A percentile compares a stretch with the other conserved stretches of the same genome.
Conservation (phyloP, 2,797 vertebrate species). For the Tragelaphus oryx region DNA sequence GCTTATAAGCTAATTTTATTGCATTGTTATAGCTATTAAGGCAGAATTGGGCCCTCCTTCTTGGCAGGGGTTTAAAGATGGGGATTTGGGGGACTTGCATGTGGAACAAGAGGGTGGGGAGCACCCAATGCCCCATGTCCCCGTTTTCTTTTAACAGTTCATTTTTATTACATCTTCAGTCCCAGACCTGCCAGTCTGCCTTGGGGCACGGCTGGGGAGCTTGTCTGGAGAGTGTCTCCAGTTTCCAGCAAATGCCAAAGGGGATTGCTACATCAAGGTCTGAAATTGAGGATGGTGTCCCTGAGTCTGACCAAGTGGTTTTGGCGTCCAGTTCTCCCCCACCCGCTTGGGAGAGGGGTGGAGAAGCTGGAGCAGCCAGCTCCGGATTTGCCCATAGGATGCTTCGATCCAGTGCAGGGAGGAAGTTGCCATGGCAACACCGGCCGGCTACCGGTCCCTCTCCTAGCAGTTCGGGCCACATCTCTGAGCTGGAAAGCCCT, state of each 20-base stretch:
- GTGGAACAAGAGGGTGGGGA: background rate
- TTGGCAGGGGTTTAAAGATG: conserved; percentile 21
- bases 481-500: conserved; percentile 61
- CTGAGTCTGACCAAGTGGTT: conserved; percentile 50
- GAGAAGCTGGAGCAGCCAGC: conserved; percentile 62
- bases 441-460: conserved; percentile 60
- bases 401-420: conserved; percentile 67
- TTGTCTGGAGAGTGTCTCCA: background rate
- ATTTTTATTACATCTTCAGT: background rate
- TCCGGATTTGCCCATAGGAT: conserved; percentile 73
- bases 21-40: background rate
- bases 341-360: conserved; percentile 57
- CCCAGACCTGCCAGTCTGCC: background rate
- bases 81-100: background rate
- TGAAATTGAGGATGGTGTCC: conserved; percentile 45
- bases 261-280: background rate
- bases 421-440: conserved; percentile 77
- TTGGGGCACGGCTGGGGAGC: background rate
- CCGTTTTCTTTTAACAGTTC: conserved; percentile 1
- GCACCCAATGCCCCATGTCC: background rate
- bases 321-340: conserved; percentile 48
- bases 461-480: conserved; percentile 53
- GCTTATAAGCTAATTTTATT: conserved; percentile 35
- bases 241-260: background rate
- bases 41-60: background rate